These are phyloP conservation scores for Dicrostonyx torquatus DNA, from an alignment of 2,797 vertebrate genomes.

Conservation along the genomic window DNA sequence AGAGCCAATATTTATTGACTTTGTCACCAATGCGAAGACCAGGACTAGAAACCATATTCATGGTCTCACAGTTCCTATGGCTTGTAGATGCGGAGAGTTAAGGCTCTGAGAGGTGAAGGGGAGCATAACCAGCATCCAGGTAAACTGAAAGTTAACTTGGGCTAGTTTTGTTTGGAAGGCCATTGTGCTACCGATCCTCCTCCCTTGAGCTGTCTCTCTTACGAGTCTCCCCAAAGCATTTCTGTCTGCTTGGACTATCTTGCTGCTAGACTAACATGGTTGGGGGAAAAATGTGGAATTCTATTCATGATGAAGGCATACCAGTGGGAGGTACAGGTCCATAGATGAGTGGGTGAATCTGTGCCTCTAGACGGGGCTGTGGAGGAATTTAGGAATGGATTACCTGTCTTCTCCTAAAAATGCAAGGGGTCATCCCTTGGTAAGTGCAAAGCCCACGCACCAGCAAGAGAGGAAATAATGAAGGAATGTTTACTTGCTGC, in stretches of 20 bases:
- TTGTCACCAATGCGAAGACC: not conserved
- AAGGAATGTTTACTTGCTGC: not conserved
- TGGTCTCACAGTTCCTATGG: not conserved
- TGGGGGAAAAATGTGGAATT: not conserved
- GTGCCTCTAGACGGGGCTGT: not conserved
- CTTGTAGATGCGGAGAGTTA: not conserved
- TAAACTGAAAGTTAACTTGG: not conserved
- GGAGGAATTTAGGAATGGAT: fast-evolving
- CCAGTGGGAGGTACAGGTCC: fast-evolving
- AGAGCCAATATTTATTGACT: not conserved
- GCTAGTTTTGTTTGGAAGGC: not conserved
- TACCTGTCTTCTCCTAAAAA: not conserved
- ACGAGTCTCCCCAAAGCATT: no score
- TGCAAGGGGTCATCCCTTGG: fast-evolving
- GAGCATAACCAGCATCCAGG: not conserved
- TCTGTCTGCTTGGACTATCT: not conserved
- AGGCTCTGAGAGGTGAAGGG: not conserved
- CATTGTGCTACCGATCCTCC: no score
- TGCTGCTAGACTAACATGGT: no score
- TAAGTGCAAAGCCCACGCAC: not conserved
- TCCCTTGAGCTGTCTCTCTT: not conserved
- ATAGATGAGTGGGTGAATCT: not conserved
- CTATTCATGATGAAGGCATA: fast-evolving
- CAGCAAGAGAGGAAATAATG: not conserved
- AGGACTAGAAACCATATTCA: not conserved